Evolutionary conservation across 1,140 invertebrate genomes (phyloP).

Genomic region (Penaeus indicus): DNA sequence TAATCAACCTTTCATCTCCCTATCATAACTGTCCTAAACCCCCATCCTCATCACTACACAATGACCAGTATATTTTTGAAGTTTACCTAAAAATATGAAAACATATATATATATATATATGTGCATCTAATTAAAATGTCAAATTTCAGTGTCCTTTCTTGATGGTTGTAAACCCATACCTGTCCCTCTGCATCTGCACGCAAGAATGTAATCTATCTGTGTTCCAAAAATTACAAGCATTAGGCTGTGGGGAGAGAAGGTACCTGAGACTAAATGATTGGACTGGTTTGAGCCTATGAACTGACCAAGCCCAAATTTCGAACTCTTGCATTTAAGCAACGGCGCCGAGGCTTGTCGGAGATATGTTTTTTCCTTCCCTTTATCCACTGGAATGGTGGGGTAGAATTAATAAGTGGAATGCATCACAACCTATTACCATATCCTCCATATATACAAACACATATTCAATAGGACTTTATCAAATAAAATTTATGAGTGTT

Average conservation of each 20-base stretch:
- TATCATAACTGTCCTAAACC: no score
- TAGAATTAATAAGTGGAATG: conserved; percentile 35
- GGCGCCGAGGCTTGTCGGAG: conserved; percentile 90
- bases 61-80: no score
- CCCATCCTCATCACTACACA: no score
- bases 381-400: conserved; percentile 63
- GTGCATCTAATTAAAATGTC: not conserved
- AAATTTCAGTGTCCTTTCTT: not conserved
- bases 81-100: not conserved
- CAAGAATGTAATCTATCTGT: not conserved
- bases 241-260: conserved; percentile 25
- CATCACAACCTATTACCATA: not conserved
- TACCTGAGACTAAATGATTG: conserved; percentile 47
- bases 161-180: conserved; percentile 13
- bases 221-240: conserved; percentile 4
- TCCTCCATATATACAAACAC: not conserved
- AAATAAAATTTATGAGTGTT: not conserved
- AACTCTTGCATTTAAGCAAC: conserved; percentile 90
- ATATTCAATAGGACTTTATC: not conserved
- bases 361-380: conserved; percentile 91
- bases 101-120: not conserved
- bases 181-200: conserved; percentile 10
- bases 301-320: conserved; percentile 90
- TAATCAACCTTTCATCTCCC: no score
- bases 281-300: conserved; percentile 77